These are phyloP conservation scores for Brachionus sp. DNA, from an alignment of 1,140 invertebrate genomes.

Conservation along the genomic window DNA sequence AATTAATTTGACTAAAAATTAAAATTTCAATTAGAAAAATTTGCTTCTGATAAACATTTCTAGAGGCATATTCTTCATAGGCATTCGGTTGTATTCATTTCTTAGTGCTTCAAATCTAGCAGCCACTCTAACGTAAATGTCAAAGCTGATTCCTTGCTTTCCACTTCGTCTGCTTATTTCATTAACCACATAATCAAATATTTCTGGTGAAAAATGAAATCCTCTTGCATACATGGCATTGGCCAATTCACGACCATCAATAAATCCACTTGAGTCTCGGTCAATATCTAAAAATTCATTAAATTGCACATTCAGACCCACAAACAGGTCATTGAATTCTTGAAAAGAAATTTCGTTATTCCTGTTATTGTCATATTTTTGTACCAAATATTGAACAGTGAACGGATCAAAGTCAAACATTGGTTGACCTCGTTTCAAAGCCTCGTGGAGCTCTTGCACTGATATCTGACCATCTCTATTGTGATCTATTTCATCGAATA, in stretches of 20 bases:
- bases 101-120: slow-evolving; percentile 6
- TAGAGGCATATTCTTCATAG: slow-evolving; percentile 2
- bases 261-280: slow-evolving; percentile 40
- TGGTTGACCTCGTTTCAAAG: neutral
- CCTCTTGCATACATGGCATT: neutral
- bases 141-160: slow-evolving; percentile 28
- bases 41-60: slow-evolving; percentile 1
- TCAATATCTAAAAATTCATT: slow-evolving; percentile 45
- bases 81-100: slow-evolving; percentile 34
- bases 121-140: neutral
- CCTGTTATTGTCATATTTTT: slow-evolving; percentile 26
- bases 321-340: slow-evolving; percentile 24
- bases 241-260: slow-evolving; percentile 1
- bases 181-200: slow-evolving; percentile 3
- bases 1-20: neutral
- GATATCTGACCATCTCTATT: slow-evolving; percentile 30
- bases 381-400: slow-evolving; percentile 30
- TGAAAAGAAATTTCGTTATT: slow-evolving; percentile 21
- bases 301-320: slow-evolving; percentile 10
- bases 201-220: neutral
- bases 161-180: slow-evolving; percentile 44
- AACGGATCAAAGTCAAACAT: slow-evolving; percentile 36
- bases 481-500: slow-evolving; percentile 41
- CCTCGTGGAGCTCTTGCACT: slow-evolving; percentile 17
- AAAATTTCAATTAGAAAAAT: slow-evolving; percentile 29